Evolutionary conservation across 2,113 vertebrate genomes (phyloP), one percentile per base, ranked within the genome.

Genomic region (Callipepla squamata): DNA sequence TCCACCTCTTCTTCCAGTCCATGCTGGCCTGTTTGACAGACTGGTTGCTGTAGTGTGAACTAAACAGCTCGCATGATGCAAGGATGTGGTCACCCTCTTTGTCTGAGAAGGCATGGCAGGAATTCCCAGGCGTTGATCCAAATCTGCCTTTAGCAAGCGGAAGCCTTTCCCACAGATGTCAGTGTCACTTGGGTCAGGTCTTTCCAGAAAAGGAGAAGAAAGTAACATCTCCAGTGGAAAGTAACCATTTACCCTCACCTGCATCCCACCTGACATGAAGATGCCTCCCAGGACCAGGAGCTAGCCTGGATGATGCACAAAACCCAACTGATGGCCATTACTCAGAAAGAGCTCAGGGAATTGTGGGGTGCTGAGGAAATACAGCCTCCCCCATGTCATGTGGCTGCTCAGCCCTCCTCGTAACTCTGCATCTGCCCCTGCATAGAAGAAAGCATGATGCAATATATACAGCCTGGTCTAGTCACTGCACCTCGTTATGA

Each of bases 401-500:
- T 2, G 18, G 47, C 85, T 70, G 72, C 72, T 88, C 76, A 90
- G 61, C 47, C 25, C 48, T 51, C 50, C 78, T 59, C 59, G 55
- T 84, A 85, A 0, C 10, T 28, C 85, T 83, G 72, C 92, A 93
- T 95, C 92, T 96, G 82, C 61, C 85, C 53, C 55, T 63, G 68
- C 73, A 78, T 1, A 78, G 88, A 94, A 93, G 73, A 76, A 81
- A 92, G 76, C 63, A 11, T 86, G 90, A 96, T 0, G 6, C 80
- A 93, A 78, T 28, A 78, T 28, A 78, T 36, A 80, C 88, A 84
- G 88, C 55, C 88, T 80, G 44, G 14, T 72, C 51, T 90, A 75
- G 85, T 80, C 83, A 47, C 90, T 96, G 92, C 76, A 90, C 85
- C 90, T 94, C 90, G 91, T 96, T 96, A 83, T 47, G 61, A 78